Base-by-base conservation (phyloP, 2,113 vertebrate genomes). In the Megaleporinus macrocephalus region DNA sequence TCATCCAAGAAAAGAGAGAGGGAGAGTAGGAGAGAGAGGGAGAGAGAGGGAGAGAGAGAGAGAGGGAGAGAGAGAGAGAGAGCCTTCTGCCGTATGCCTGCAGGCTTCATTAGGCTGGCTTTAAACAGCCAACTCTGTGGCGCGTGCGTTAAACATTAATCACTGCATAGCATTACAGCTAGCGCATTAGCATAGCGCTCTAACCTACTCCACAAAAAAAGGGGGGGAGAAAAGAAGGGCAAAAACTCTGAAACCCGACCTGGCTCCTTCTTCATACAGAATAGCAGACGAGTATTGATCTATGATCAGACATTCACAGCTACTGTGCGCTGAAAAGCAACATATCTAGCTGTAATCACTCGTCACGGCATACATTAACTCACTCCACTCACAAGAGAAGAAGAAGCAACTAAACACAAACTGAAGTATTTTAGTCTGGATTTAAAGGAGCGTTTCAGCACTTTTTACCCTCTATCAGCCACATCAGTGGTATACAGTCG, bases 31-130 rank as follows among this genome's bases (percentile, higher is more conserved):
- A 33, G 63, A 47, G 63, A 36, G 57, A 65, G 59, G 70, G 53
- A 76, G 69, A 69, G 61, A 26, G 63, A 26, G 59, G 66, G 47
- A 44, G 66, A 44, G 33, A 66, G 65, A 69, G n/a, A 68, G 55
- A 76, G 71, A 68, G 33, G 33, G 44, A 63, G 62, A 47, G 26
- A 68, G 55, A 72, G 62, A 68, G 33, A 66, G 66, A 30, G 14
- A 59, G 73, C 88, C 88, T 88, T 76, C 86, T 85, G 78, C 84
- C 76, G 79, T 84, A 84, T 89, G 91, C 91, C 91, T 90, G 72
- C 90, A 89, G 93, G 92, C 90, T 93, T 93, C 92, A 94, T 94
- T 94, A 94, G 90, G 88, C 91, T 91, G 87, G 89, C 92, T 92
- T 92, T 89, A 94, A 92, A 88, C 90, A 89, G 91, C 89, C 90